These are phyloP conservation scores for Anthopleura xanthogrammica DNA, from an alignment of 92 coral and sea anemone genomes.

Conservation along the genomic window DNA sequence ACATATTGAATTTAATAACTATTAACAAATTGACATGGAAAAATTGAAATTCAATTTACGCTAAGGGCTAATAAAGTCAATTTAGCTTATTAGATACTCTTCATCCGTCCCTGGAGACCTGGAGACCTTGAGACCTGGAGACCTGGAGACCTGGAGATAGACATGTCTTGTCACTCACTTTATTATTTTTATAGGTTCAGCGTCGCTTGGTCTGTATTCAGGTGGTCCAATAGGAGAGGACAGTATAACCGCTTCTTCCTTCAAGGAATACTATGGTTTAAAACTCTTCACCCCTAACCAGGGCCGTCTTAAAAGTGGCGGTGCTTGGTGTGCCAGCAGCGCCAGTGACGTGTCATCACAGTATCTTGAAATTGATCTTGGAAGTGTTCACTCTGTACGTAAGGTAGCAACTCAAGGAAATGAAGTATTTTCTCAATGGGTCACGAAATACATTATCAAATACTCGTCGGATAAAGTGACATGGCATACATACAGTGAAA, in stretches of 20 bases:
- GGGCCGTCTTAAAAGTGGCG: slow-evolving; percentile 11
- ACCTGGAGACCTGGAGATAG: no score
- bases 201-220: background rate
- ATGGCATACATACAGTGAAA: slow-evolving; percentile 16
- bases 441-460: slow-evolving; percentile 18
- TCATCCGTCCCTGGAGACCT: no score
- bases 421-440: background rate
- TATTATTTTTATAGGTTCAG: background rate
- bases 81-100: no score
- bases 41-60: no score
- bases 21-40: no score
- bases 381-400: background rate
- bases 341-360: background rate
- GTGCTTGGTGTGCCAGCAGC: slow-evolving; percentile 7
- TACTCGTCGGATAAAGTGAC: slow-evolving; percentile 11
- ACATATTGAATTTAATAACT: no score
- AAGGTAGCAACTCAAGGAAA: slow-evolving; percentile 30
- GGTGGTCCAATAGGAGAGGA: slow-evolving; percentile 15
- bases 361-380: slow-evolving; percentile 31
- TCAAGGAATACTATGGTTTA: background rate
- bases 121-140: no score
- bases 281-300: background rate
- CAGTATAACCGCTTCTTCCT: slow-evolving; percentile 19
- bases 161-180: no score
- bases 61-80: no score